A percentile compares a stretch with the other conserved stretches of the same genome.
Conservation (phyloP, 2,113 vertebrate species). For the Catharus minimus region DNA sequence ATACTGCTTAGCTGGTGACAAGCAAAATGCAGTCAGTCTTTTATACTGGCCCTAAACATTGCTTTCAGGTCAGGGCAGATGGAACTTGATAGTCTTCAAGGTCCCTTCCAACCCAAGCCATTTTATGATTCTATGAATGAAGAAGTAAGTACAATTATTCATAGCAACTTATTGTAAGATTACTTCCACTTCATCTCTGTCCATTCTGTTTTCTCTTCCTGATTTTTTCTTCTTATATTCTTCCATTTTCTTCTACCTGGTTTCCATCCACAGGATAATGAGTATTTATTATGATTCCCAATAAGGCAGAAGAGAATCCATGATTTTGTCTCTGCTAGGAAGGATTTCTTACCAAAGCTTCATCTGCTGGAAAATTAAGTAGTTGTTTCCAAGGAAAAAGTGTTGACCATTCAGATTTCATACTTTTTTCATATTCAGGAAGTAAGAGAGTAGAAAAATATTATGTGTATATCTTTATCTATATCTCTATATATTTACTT, state of each 20-base stretch:
- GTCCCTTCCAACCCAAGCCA: not conserved
- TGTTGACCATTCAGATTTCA: not conserved
- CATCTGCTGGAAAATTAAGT: not conserved
- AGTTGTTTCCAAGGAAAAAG: not conserved
- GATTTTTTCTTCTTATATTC: not conserved
- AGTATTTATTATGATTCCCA: not conserved
- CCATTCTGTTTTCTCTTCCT: not conserved
- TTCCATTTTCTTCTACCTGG: not conserved
- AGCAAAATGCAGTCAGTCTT: conserved; percentile 6
- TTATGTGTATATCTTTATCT: not conserved
- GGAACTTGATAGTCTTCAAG: not conserved
- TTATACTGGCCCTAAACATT: not conserved
- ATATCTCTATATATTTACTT: not conserved
- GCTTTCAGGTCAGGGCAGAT: accelerated
- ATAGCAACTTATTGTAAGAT: not conserved
- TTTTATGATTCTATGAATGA: not conserved
- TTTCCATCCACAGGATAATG: not conserved
- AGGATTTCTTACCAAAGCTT: not conserved
- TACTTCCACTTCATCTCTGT: not conserved
- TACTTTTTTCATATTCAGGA: not conserved
- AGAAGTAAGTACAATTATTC: not conserved
- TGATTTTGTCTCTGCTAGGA: not conserved
- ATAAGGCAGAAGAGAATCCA: not conserved
- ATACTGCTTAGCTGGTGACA: conserved; percentile 26
- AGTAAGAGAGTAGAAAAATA: not conserved